phyloP scores from a whole-genome alignment of 2,888 invertebrate genomes.

The Rhyacophila evoluta region DNA sequence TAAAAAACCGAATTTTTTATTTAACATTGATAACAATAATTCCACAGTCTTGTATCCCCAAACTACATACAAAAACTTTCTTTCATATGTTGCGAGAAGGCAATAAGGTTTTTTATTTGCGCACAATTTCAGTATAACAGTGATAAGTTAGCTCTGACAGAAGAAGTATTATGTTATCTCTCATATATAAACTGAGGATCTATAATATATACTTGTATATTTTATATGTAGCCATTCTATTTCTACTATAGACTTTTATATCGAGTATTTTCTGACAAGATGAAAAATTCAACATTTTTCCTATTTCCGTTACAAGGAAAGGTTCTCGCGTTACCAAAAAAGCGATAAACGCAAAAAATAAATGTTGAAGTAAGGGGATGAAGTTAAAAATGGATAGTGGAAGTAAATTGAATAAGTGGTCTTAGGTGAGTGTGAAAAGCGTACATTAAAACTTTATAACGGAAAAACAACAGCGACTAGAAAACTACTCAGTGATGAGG shows the following conservation, averaged over 20 bases:
- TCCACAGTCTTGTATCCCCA: too few species aligned
- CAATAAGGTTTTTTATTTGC: background rate
- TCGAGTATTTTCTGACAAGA: background rate
- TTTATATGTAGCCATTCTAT: background rate
- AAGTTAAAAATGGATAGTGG: background rate
- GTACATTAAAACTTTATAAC: background rate
- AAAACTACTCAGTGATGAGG: background rate
- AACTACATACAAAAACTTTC: background rate
- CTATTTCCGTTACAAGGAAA: background rate
- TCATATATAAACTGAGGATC: background rate
- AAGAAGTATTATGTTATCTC: background rate
- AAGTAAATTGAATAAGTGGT: slow-evolving; percentile 19
- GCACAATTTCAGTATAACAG: background rate
- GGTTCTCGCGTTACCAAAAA: background rate
- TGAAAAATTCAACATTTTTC: slow-evolving; percentile 1
- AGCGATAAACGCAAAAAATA: slow-evolving; percentile 3
- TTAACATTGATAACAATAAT: too few species aligned
- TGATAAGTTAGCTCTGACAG: background rate
- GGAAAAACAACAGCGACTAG: background rate
- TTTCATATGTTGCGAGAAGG: background rate
- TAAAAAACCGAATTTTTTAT: too few species aligned
- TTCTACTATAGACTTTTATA: background rate
- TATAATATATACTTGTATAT: background rate
- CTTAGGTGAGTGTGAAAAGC: background rate
- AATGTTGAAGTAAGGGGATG: background rate